Evolutionary conservation across 35 echinoderm and acorn worm genomes (phyloP).

Genomic region (Lytechinus variegatus): DNA sequence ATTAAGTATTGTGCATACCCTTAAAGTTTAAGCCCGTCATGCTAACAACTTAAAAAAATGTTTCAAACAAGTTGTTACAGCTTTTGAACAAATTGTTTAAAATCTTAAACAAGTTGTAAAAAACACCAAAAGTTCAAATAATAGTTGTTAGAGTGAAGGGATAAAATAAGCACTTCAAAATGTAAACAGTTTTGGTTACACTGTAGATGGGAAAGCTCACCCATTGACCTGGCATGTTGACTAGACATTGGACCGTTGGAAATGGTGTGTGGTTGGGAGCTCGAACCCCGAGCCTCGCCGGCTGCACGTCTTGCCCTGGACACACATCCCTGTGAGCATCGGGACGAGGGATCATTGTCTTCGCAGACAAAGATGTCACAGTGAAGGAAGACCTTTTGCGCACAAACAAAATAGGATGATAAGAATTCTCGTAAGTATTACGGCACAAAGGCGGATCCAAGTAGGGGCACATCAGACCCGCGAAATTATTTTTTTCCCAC

Average conservation of each 20-base stretch:
- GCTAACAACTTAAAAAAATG: too few species aligned
- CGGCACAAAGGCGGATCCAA: neutral
- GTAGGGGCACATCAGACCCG: neutral
- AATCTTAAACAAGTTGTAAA: too few species aligned
- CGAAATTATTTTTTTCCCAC: too few species aligned
- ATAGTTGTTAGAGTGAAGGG: too few species aligned
- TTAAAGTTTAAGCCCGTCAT: too few species aligned
- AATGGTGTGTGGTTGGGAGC: slow-evolving; percentile 43
- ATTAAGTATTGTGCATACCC: too few species aligned
- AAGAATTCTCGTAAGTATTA: neutral
- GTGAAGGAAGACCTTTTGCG: slow-evolving; percentile 14
- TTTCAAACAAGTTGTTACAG: too few species aligned
- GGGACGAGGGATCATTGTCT: neutral
- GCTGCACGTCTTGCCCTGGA: neutral
- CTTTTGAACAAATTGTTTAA: too few species aligned
- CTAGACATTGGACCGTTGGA: slow-evolving; percentile 35
- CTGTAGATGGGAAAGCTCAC: neutral
- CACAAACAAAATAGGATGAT: neutral
- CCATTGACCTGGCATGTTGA: neutral
- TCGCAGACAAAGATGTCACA: slow-evolving; percentile 29
- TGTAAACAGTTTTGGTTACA: too few species aligned
- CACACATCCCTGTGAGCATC: slow-evolving; percentile 28
- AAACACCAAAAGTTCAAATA: too few species aligned
- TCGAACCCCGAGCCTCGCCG: neutral
- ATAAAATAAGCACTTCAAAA: too few species aligned